Evolutionary conservation across 2,888 invertebrate species (phyloP).

Genomic region (Lepidochitona cinerea): DNA sequence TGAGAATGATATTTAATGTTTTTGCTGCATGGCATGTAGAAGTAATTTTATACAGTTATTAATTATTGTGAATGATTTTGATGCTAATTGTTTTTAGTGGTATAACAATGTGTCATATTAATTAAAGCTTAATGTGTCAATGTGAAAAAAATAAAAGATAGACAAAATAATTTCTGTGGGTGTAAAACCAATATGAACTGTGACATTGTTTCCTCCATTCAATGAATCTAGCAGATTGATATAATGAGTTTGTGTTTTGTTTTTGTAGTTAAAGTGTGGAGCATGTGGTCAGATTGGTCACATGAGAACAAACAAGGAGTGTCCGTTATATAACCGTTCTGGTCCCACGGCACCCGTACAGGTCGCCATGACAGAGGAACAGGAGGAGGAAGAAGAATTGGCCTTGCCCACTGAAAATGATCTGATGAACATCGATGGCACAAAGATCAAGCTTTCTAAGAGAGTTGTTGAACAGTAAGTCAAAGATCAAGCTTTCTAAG

Average conservation of each 20-base stretch:
- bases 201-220: no score
- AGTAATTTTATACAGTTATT: no score
- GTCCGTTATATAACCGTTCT: constrained; percentile 89
- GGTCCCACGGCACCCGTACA: constrained; percentile 48
- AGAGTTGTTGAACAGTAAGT: constrained; percentile 81
- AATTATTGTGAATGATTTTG: no score
- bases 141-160: no score
- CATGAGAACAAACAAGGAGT: constrained; percentile 96
- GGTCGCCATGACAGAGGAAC: constrained; percentile 78
- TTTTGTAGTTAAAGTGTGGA: constrained; percentile 85
- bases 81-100: no score
- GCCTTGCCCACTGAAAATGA: constrained; percentile 61
- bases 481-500: neutral
- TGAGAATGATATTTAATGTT: no score
- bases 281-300: constrained; percentile 90
- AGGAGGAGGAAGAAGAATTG: constrained; percentile 84
- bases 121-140: no score
- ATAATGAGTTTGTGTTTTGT: neutral
- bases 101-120: no score
- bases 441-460: constrained; percentile 91
- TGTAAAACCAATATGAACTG: no score
- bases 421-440: constrained; percentile 87
- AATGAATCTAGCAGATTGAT: no score
- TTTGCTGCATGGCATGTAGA: no score
- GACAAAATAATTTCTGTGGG: no score